phyloP scores from a whole-genome alignment of 2,113 vertebrate genomes.

The Rostratula benghalensis region DNA sequence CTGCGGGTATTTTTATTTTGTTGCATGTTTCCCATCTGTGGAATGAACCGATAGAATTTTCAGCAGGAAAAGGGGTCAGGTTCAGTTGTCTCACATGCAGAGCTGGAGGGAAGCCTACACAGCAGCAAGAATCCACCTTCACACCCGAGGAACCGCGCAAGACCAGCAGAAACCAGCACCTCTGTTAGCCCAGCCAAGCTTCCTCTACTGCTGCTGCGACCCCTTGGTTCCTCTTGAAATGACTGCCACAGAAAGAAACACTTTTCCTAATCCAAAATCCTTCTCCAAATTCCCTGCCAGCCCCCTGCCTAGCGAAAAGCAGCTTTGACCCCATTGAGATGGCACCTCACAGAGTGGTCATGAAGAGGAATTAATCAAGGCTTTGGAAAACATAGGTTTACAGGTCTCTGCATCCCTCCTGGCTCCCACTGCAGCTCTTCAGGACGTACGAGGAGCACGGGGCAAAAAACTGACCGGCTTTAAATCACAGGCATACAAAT shows the following conservation, averaged over 20 bases:
- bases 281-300: neutral
- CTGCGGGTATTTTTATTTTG: neutral
- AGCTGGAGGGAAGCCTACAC: neutral
- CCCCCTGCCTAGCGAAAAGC: neutral
- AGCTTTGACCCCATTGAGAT: neutral
- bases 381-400: neutral
- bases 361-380: neutral
- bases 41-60: neutral
- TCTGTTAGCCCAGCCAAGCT: neutral
- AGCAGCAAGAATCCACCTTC: neutral
- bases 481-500: neutral
- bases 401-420: neutral
- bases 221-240: neutral
- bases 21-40: neutral
- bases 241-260: neutral
- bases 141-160: neutral
- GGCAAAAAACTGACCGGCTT: neutral
- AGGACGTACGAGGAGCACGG: accelerated
- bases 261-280: neutral
- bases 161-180: neutral
- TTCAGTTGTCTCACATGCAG: neutral
- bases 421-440: neutral
- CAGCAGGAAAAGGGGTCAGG: neutral
- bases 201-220: neutral
- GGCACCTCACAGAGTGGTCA: neutral